Evolutionary conservation across 64 coral and sea anemone genomes (phyloP), one percentile per base, ranked within the genome.

Genomic region (Montipora sp.): DNA sequence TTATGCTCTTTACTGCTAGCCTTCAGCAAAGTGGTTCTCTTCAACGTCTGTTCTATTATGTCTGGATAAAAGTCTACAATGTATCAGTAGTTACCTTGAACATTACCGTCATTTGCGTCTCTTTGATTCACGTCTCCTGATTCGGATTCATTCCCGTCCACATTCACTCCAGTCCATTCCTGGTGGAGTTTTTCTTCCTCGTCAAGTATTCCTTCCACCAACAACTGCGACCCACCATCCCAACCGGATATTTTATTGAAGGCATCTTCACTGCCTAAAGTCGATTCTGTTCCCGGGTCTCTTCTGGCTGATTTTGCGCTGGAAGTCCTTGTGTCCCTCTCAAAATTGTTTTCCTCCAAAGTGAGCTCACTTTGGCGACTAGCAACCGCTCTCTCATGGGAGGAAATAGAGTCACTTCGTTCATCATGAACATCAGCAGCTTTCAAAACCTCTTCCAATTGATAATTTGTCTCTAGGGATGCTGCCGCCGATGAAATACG

Each of bases 211-310:
- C 67, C 91, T 19, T 93, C 91, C 5, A 81, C 75, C 57, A 87
- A 19, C 44, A 63, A 16, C 59, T 93, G 91, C 14, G 75, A 69
- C 5, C 83, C 59, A 93, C 47, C 46, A 3, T 47, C 12, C 3
- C 49, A 13, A 24, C 80, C 83, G 15, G 63, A 50, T 12, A 92
- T 74, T 21, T 93, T 73, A 51, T 46, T 47, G 44, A 93, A 70
- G 44, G 80, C 53, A 77, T 61, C 83, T 51, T 93, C 91, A 51
- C 91, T 93, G 4, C 65, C 91, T 47, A 80, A 75, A 77, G 91
- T 93, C 18, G 83, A 75, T 43, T 71, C 47, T n/a, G 63, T 71
- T 50, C 47, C 82, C 19, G 65, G 13, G 82, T 59, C 65, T 71
- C 20, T 44, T 43, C 47, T 47, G 11, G 43, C 47, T 16, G 46